Base-by-base conservation (phyloP, 1,140 invertebrate species). In the Odontomachus brunneus region DNA sequence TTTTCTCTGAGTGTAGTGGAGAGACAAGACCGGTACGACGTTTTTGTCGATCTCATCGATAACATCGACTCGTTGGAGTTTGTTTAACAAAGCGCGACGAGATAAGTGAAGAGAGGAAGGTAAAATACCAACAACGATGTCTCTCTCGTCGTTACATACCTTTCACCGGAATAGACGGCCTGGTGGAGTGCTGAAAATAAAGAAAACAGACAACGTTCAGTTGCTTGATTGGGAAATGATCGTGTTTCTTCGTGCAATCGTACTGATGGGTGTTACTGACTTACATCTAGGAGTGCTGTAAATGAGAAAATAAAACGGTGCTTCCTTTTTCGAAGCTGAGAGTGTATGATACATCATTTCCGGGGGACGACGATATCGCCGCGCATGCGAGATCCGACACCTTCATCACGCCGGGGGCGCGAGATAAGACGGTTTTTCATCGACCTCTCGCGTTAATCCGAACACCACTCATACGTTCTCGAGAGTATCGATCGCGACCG, bases 161-260 rank as follows among this genome's bases (percentile, higher is more conserved):
- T 94, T 94, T 94, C 33, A 94, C 93, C 74, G 93, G 94, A 81
- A 94, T 94, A 69, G 93, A 93, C 80, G 92, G 91, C 89, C 93
- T 92, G 49, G 91, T 92, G 33, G 93, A 92, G 84, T 94, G 92
- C 94, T 94, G 90, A 72, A 92, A 94, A 90, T 84, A 87, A 84
- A 87, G 33, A 76, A 90, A 83, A 73, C 60, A 75, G n/a, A 81
- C 24, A 17, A 66, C 49, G 26, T 63, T 51, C 38, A 53, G 11
- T 22, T 26, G 26, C 57, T 17, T n/a, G 22, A 51, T 51, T 17
- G 48, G 44, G 44, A 22, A 49, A 29, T 7, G 38, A 44, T 44
- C 38, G 4, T 9, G 24, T 33, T 63, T 33, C 67, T 83, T 72
- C 53, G 82, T 84, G 76, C 82, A 62, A 57, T 60, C 55, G 86